Conservation (phyloP, 2,888 invertebrate genomes). For the Tridacna crocea region DNA sequence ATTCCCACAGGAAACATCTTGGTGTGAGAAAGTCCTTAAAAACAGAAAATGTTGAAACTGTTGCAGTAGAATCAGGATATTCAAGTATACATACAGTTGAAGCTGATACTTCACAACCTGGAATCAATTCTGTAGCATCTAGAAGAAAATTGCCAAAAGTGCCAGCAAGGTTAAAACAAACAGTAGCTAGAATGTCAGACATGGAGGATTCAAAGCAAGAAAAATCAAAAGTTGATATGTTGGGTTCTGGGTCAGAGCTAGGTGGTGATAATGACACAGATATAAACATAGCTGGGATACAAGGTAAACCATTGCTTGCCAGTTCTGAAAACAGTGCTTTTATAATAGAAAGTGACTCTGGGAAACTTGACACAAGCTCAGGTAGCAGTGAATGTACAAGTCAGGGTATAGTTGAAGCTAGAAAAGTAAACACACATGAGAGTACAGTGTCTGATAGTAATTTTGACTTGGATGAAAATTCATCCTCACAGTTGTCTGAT, state of each 20-base stretch:
- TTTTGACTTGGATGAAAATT: background rate
- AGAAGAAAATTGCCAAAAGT: constrained; percentile 38
- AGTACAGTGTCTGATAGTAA: constrained; percentile 21
- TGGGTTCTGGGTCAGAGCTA: background rate
- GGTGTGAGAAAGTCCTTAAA: background rate
- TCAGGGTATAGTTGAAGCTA: background rate
- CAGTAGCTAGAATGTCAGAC: background rate
- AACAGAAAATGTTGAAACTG: background rate
- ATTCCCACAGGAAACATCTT: background rate
- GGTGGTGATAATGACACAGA: background rate
- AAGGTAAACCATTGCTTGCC: background rate
- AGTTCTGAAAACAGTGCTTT: background rate
- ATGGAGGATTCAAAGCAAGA: background rate
- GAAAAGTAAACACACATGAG: background rate
- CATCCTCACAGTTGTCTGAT: background rate
- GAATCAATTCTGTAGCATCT: constrained; percentile 2
- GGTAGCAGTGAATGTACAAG: background rate
- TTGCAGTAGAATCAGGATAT: background rate
- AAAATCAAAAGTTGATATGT: background rate
- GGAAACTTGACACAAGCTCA: too few relatives aligned
- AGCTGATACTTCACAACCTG: background rate
- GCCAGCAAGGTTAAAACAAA: background rate
- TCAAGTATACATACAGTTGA: background rate
- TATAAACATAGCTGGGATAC: background rate
- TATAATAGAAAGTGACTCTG: too few relatives aligned